Conservation (phyloP, 2,797 vertebrate species). For the Catostomus latipinnis region DNA sequence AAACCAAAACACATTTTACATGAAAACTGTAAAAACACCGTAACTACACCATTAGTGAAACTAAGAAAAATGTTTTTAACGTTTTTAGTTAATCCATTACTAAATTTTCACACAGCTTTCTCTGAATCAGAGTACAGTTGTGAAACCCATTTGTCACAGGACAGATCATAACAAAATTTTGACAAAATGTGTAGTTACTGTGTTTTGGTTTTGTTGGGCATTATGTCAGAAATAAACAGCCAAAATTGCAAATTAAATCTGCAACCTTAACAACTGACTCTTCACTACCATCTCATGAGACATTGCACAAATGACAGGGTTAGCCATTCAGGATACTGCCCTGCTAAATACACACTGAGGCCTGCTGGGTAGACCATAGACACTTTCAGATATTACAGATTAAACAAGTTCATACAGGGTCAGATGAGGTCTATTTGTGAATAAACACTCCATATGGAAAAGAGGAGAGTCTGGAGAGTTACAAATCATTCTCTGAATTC, state of each 20-base stretch:
- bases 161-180: no score
- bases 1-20: neutral
- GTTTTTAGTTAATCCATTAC: no score
- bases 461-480: conserved; percentile 9
- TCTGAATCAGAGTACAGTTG: no score
- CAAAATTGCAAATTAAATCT: neutral
- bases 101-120: no score
- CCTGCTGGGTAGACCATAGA: conserved; percentile 27
- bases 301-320: neutral
- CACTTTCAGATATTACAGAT: conserved; percentile 36
- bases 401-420: conserved; percentile 29
- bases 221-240: neutral
- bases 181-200: no score
- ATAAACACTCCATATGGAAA: conserved; percentile 1
- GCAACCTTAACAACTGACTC: neutral
- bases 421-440: neutral
- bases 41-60: no score
- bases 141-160: no score
- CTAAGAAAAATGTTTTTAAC: no score
- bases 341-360: conserved; percentile 17
- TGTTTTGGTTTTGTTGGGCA: no score
- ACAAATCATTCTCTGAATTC: conserved; percentile 22
- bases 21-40: neutral
- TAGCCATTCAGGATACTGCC: conserved; percentile 10
- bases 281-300: conserved; percentile 10